phyloP scores from a whole-genome alignment of 2,888 invertebrate genomes.

The Anthoptus insignis region DNA sequence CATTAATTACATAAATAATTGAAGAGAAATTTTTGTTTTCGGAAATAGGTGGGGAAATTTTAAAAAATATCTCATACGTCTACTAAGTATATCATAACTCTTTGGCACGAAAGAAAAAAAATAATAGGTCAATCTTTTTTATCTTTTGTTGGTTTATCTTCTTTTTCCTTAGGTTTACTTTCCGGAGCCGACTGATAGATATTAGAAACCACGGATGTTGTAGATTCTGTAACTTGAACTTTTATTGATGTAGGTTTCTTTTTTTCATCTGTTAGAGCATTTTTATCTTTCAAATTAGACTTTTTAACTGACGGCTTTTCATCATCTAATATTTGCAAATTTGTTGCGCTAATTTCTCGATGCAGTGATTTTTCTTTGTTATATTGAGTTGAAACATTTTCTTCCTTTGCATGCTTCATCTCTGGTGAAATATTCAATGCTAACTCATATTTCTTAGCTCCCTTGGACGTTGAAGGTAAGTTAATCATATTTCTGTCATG shows the following conservation, averaged over 20 bases:
- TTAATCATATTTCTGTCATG: constrained; percentile 44
- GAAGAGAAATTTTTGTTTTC: no score
- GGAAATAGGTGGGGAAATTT: no score
- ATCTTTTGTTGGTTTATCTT: constrained; percentile 59
- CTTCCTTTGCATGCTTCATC: constrained; percentile 44
- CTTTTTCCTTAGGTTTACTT: constrained; percentile 36
- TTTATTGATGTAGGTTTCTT: constrained; percentile 44
- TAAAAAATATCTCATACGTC: no score
- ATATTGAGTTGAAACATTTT: constrained; percentile 17
- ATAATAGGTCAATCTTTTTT: constrained; percentile 61
- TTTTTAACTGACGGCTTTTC: constrained; percentile 30
- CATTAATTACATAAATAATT: no score
- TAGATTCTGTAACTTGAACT: constrained; percentile 58
- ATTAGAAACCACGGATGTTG: constrained; percentile 28
- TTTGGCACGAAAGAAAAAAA: no score
- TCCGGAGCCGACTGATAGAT: constrained; percentile 24
- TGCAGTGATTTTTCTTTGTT: constrained; percentile 7
- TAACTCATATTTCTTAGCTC: constrained; percentile 45
- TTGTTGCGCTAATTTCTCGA: constrained; percentile 9
- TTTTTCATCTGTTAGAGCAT: constrained; percentile 56
- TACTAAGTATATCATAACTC: no score
- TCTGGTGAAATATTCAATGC: constrained; percentile 51
- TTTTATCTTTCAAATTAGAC: constrained; percentile 59
- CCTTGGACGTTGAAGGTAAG: constrained; percentile 14
- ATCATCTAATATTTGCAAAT: constrained; percentile 3